These are phyloP conservation scores for Boulengerochromis microlepis DNA, from an alignment of 2,113 vertebrate species.

Conservation along the genomic window DNA sequence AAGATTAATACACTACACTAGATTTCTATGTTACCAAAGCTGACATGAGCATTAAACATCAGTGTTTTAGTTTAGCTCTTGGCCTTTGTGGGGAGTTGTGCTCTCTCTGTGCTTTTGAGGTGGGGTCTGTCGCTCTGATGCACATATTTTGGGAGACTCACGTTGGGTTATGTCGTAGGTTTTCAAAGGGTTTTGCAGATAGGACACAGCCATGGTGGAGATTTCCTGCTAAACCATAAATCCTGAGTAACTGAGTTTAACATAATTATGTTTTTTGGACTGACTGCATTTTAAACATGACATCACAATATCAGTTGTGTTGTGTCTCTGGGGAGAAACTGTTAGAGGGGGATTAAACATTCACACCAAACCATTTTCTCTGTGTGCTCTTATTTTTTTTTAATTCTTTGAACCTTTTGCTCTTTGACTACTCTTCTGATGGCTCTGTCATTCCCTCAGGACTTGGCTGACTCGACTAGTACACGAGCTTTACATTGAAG, in stretches of 20 bases:
- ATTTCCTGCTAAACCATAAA: background rate
- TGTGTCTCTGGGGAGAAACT: background rate
- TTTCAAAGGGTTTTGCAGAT: background rate
- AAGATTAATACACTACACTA: background rate
- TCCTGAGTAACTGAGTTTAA: background rate
- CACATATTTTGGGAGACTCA: background rate
- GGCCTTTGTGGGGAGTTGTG: background rate
- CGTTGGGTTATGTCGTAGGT: background rate
- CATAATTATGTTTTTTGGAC: background rate
- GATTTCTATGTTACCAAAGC: background rate
- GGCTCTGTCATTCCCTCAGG: background rate
- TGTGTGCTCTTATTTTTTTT: background rate
- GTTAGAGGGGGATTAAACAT: background rate
- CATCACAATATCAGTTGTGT: fast-evolving
- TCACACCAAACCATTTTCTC: background rate
- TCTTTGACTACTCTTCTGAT: background rate
- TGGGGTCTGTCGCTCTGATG: background rate
- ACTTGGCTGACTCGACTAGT: background rate
- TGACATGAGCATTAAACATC: background rate
- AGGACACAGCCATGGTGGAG: background rate
- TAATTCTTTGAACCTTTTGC: background rate
- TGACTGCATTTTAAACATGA: background rate
- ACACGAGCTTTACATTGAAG: background rate
- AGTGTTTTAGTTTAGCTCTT: background rate
- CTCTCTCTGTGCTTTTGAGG: background rate